Base-by-base conservation (phyloP, 2,797 vertebrate species). In the Falco cherrug region DNA sequence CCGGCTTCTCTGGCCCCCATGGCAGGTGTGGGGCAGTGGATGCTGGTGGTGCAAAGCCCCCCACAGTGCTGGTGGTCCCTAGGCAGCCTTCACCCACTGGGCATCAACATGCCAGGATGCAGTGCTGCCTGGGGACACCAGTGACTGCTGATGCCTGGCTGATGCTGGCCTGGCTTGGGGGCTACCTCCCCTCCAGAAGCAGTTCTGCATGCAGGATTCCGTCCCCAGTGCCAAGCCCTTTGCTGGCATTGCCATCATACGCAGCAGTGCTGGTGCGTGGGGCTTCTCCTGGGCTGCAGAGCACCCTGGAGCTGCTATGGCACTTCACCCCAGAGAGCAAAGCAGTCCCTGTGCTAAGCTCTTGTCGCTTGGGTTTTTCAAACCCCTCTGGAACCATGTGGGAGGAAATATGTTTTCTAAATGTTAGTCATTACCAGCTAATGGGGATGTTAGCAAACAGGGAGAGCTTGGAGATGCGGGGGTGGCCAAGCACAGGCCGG, bases 361-460 rank as follows among this genome's bases (percentile, higher is more conserved):
- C 90, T 87, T 87, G 86, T 95, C 60, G 53, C 88, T 95, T 81
- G 83, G 88, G 39, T 41, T 92, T 95, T 91, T 56, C 88, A 95
- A 95, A 87, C 91, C 93, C 94, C 96, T 95, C 53, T 95, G 97
- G 95, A 95, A 92, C 81, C 41, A 76, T 70, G 92, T 97, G 96
- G 95, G 94, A 97, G 96, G 97, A 97, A 96, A 97, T 91, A 87
- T 94, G 95, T 90, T 95, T 88, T 97, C 93, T 97, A 96, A 96
- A 93, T 92, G 93, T 89, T 94, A 93, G 84, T 95, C 95, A 95
- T 97, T 97, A 96, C 86, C 68, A 89, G 84, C 95, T 97, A 95
- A 95, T 96, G 75, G 94, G 86, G 76, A 75, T 92, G 84, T 86
- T 89, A 94, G 92, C 74, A 88, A 95, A 95, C 8, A 35, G 83